phyloP scores from a whole-genome alignment of 2,888 invertebrate species.

The Heteropelma amictum region DNA sequence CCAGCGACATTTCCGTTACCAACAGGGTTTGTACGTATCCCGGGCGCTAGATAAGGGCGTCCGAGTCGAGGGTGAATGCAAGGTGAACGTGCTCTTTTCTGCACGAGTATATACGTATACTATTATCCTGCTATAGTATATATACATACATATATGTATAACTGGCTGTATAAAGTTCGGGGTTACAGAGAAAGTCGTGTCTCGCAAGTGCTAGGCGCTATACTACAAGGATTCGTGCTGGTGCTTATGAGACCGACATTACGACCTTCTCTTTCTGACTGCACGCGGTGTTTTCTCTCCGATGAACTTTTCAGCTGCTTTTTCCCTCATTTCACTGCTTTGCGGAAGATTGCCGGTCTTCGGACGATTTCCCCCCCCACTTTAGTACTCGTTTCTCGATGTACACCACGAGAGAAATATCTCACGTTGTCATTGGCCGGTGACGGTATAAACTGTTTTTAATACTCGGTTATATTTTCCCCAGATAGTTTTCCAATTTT shows the following conservation, averaged over 20 bases:
- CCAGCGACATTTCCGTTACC: slow-evolving; percentile 52
- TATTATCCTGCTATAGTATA: not conserved
- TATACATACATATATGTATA: not conserved
- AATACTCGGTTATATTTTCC: no score
- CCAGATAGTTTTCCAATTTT: not conserved
- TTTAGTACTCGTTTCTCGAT: slow-evolving; percentile 11
- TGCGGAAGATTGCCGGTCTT: slow-evolving; percentile 14
- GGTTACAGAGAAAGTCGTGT: slow-evolving; percentile 28
- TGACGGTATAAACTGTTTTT: no score
- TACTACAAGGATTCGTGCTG: slow-evolving; percentile 2
- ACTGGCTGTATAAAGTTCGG: slow-evolving; percentile 2
- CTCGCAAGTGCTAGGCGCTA: slow-evolving; percentile 13
- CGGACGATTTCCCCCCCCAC: not conserved
- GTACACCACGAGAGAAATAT: not conserved
- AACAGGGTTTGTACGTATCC: slow-evolving; percentile 34
- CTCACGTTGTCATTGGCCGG: no score
- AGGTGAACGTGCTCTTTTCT: slow-evolving; percentile 31
- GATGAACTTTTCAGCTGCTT: not conserved
- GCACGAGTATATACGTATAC: not conserved
- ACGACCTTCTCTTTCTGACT: slow-evolving; percentile 16
- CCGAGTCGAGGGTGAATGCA: slow-evolving; percentile 4
- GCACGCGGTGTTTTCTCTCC: slow-evolving; percentile 34
- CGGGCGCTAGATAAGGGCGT: slow-evolving; percentile 35
- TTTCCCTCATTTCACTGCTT: slow-evolving; percentile 32
- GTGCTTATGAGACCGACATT: slow-evolving; percentile 39